Conservation (phyloP, 1,140 invertebrate species). For the Drosophila pandora region DNA sequence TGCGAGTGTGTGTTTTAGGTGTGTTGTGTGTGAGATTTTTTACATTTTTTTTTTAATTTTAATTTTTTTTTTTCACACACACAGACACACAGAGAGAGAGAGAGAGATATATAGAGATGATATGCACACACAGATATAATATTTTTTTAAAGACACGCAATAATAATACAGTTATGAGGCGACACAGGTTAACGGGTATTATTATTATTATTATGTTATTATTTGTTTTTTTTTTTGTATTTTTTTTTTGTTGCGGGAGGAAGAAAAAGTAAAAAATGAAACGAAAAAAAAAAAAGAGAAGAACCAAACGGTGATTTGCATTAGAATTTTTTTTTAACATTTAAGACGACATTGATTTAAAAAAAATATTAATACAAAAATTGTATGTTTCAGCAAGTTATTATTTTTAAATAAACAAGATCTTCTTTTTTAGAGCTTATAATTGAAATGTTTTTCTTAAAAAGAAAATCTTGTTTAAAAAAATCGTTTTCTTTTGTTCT, state of each 20-base stretch:
- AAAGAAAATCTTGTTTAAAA: no score
- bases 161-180: constrained; percentile 41
- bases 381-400: not conserved
- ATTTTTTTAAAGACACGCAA: constrained; percentile 38
- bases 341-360: constrained; percentile 33
- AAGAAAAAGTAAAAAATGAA: constrained; percentile 13
- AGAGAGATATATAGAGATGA: constrained; percentile 25
- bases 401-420: not conserved
- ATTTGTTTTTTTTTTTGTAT: not conserved
- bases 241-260: constrained; percentile 20
- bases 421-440: not conserved
- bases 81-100: constrained; percentile 15
- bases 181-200: constrained; percentile 34
- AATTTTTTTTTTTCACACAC: constrained; percentile 25
- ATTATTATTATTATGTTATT: constrained; percentile 10
- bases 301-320: constrained; percentile 28
- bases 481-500: constrained; percentile 19
- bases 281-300: constrained; percentile 42
- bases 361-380: not conserved
- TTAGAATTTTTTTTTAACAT: constrained; percentile 34
- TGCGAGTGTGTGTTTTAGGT: constrained; percentile 16
- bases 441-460: no score
- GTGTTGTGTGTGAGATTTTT: constrained; percentile 11
- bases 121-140: constrained; percentile 47
- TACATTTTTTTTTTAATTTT: constrained; percentile 19